Evolutionary conservation across 1,140 invertebrate genomes (phyloP).

Genomic region (Cherax quadricarinatus): DNA sequence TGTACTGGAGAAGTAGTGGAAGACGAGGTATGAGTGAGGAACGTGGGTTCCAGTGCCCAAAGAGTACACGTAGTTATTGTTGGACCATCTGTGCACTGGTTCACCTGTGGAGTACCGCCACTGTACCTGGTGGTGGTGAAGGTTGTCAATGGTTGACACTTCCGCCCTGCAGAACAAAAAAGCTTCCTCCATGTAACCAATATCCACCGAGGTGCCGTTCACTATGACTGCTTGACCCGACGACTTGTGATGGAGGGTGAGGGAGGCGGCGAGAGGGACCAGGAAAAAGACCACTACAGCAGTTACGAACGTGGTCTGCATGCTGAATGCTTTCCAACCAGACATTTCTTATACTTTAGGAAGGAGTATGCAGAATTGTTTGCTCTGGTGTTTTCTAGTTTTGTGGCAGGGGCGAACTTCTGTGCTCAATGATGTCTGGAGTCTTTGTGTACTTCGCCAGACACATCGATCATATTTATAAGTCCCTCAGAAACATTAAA

Average conservation of each 20-base stretch:
- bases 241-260: neutral
- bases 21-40: conserved; percentile 14
- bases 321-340: neutral
- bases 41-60: neutral
- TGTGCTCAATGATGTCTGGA: no score
- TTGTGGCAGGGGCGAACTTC: no score
- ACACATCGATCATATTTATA: no score
- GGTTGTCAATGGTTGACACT: neutral
- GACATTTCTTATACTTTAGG: no score
- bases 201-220: neutral
- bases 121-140: conserved; percentile 1
- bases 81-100: neutral
- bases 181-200: neutral
- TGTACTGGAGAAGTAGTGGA: neutral
- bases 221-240: neutral
- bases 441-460: no score
- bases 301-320: neutral
- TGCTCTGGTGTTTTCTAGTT: no score
- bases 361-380: no score
- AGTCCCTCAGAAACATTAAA: no score
- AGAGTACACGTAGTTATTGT: neutral
- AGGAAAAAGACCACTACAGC: neutral
- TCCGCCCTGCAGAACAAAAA: neutral
- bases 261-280: neutral
- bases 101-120: neutral